These are phyloP conservation scores for Acleris literana DNA, from an alignment of 2,888 invertebrate genomes.

Conservation along the genomic window DNA sequence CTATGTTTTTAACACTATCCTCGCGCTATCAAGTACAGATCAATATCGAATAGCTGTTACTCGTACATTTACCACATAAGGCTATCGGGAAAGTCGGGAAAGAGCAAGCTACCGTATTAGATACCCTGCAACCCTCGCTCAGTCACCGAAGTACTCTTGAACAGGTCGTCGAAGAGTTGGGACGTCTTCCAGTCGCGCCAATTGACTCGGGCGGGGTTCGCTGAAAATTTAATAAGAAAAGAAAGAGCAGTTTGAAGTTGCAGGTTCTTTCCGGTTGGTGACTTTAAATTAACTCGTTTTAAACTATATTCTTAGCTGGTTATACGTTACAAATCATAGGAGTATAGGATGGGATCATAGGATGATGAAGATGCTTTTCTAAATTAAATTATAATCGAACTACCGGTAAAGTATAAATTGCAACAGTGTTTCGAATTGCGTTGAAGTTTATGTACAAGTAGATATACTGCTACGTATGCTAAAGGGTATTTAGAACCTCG, in stretches of 20 bases:
- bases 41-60: conserved; percentile 19
- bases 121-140: conserved; percentile 22
- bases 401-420: too few species aligned
- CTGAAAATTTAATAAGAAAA: conserved; percentile 27
- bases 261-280: not conserved
- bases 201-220: conserved; percentile 24
- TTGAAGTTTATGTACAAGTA: too few species aligned
- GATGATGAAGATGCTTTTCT: too few species aligned
- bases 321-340: too few species aligned
- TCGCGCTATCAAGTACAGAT: conserved; percentile 16
- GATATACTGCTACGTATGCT: too few species aligned
- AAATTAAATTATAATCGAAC: too few species aligned
- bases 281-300: not conserved
- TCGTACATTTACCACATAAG: conserved; percentile 23
- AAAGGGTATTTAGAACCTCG: too few species aligned
- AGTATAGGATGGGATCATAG: too few species aligned
- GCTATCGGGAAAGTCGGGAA: conserved; percentile 25
- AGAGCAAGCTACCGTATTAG: conserved; percentile 16
- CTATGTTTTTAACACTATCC: conserved; percentile 8
- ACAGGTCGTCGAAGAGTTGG: conserved; percentile 23
- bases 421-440: too few species aligned
- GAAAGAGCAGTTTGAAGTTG: conserved; percentile 2
- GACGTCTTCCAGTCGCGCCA: conserved; percentile 26
- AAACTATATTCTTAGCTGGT: not conserved
- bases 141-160: conserved; percentile 25